Base-by-base conservation (phyloP, 2,113 vertebrate species). In the Erpornis zantholeuca region DNA sequence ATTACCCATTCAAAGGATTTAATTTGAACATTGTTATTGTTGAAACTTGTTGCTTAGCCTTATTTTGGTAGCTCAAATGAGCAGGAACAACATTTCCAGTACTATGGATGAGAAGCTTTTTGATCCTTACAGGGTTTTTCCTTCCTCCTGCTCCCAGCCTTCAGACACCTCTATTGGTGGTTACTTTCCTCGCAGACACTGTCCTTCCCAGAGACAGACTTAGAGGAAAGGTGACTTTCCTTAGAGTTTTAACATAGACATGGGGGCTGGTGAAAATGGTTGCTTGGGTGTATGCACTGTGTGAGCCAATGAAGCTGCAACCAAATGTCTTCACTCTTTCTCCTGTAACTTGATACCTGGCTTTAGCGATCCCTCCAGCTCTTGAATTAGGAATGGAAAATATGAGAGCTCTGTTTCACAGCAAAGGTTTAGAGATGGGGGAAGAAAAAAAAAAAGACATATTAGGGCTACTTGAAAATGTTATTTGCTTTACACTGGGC, bases 341-440 rank as follows among this genome's bases (percentile, higher is more conserved):
- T 95, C 81, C 54, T 97, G 96, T 96, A 96, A 97, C 63, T 91
- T 78, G 94, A 95, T 47, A 94, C 79, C 88, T 96, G 96, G 78
- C 86, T 95, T 82, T 31, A 96, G 95, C 12, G 11, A 97, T 94
- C 88, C 59, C 73, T 96, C 81, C 81, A 89, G 95, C 93, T 94
- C 88, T 92, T 96, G 92, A 94, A 94, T 97, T 96, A 94, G 96
- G 96, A 96, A 94, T 93, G 95, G 97, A 96, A 97, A 96, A 95
- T 94, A 90, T 96, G 94, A 97, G 90, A 79, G 78, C 83, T 92
- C 68, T 90, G 76, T 56, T 96, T 90, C 76, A 1, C 64, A 90
- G 89, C 68, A 88, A 96, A 96, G 71, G 89, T 91, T 95, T 66
- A 87, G 86, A 87, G 66, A 66, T 3, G 0, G 18, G n/a, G 10